These are phyloP conservation scores for Aquatica leii DNA, from an alignment of 2,888 invertebrate species.

Conservation along the genomic window DNA sequence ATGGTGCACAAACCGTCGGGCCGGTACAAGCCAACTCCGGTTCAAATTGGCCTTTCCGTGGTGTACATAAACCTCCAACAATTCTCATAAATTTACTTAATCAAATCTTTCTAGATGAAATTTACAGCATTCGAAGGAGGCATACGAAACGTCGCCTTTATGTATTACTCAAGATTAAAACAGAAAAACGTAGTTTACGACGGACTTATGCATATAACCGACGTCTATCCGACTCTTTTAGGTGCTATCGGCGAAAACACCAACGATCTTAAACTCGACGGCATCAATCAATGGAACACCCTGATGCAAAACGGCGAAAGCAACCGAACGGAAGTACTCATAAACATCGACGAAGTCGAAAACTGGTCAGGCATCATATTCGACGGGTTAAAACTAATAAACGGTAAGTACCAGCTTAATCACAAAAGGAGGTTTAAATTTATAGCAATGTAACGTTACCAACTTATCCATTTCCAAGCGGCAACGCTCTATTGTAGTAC, in stretches of 20 bases:
- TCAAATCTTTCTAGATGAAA: slow-evolving; percentile 65
- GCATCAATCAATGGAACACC: slow-evolving; percentile 56
- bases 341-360: slow-evolving; percentile 56
- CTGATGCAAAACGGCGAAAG: slow-evolving; percentile 43
- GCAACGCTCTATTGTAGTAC: too few relatives aligned
- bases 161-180: slow-evolving; percentile 73
- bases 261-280: slow-evolving; percentile 52
- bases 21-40: slow-evolving; percentile 68
- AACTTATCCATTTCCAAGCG: too few relatives aligned
- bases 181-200: slow-evolving; percentile 63
- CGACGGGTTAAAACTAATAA: slow-evolving; percentile 50
- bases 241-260: slow-evolving; percentile 48
- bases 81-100: too few relatives aligned
- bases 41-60: slow-evolving; percentile 82
- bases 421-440: too few relatives aligned
- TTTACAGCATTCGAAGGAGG: slow-evolving; percentile 85
- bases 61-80: slow-evolving; percentile 62
- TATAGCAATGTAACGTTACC: too few relatives aligned
- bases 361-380: slow-evolving; percentile 56
- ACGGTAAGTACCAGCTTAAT: slow-evolving; percentile 43
- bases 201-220: slow-evolving; percentile 77
- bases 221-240: slow-evolving; percentile 79
- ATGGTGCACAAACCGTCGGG: slow-evolving; percentile 83
- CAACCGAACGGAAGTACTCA: slow-evolving; percentile 43
- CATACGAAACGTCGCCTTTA: slow-evolving; percentile 74